Percentiles rank a stretch among this genome's conserved stretches.
phyloP scores from a whole-genome alignment of 2,888 invertebrate genomes.

The Torymus texanus region DNA sequence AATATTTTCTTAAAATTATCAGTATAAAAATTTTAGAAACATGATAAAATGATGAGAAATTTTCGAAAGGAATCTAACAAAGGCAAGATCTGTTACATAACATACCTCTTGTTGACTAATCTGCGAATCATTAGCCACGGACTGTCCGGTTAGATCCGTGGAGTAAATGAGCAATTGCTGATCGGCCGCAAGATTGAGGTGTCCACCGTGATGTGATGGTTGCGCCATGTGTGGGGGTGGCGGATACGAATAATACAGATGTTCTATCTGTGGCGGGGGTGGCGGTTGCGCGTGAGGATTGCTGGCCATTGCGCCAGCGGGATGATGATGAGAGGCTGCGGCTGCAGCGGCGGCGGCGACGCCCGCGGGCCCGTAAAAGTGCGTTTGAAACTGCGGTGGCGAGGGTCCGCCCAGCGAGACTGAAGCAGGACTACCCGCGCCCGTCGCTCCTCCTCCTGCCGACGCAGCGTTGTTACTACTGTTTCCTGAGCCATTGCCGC shows the following conservation, averaged over 20 bases:
- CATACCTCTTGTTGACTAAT: conserved; percentile 69
- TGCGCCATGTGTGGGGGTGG: conserved; percentile 65
- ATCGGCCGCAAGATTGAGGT: conserved; percentile 68
- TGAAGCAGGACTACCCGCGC: conserved; percentile 46
- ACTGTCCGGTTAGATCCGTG: conserved; percentile 66
- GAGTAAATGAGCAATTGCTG: conserved; percentile 70
- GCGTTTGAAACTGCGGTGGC: conserved; percentile 58
- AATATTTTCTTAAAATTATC: no score
- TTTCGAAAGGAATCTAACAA: background rate
- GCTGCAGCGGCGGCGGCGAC: background rate
- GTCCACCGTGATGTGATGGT: conserved; percentile 66
- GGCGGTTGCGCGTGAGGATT: conserved; percentile 57
- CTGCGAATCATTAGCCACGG: conserved; percentile 66
- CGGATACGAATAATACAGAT: conserved; percentile 70
- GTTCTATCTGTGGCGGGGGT: conserved; percentile 69
- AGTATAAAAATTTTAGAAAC: no score
- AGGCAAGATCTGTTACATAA: background rate
- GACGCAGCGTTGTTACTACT: conserved; percentile 64
- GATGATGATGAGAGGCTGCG: conserved; percentile 39
- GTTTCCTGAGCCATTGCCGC: conserved; percentile 61
- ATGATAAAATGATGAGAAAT: background rate
- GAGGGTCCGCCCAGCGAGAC: conserved; percentile 60
- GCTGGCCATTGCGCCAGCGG: conserved; percentile 23
- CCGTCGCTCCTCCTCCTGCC: conserved; percentile 58
- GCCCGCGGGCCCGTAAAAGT: conserved; percentile 64